Conservation (phyloP, 2,888 invertebrate species). For the Sesia apiformis region DNA sequence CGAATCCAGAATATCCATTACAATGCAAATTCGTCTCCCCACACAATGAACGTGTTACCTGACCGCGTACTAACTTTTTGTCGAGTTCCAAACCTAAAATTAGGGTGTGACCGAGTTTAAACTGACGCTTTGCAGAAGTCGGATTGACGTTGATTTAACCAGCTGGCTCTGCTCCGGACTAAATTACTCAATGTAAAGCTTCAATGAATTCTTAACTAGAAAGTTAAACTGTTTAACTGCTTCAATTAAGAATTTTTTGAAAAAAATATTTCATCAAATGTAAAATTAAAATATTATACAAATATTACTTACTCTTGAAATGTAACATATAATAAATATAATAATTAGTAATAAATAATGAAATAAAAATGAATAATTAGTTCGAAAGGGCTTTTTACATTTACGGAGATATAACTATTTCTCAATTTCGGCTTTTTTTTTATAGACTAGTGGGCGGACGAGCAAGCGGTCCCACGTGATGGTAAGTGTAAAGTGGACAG, state of each 20-base stretch:
- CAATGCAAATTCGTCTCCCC: slow-evolving; percentile 59
- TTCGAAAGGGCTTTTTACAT: too few species aligned
- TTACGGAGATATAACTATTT: too few species aligned
- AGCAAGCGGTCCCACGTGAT: too few species aligned
- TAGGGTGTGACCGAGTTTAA: slow-evolving; percentile 48
- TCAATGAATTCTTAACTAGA: not conserved
- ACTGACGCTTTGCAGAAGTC: slow-evolving; percentile 11
- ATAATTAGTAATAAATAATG: too few species aligned
- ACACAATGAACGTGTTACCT: slow-evolving; percentile 56
- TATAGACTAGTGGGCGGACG: too few species aligned
- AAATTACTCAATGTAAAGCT: not conserved
- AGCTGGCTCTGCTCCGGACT: too few species aligned
- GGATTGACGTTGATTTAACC: not conserved
- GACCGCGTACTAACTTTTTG: slow-evolving; percentile 51
- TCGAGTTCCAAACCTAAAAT: slow-evolving; percentile 42
- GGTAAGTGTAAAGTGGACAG: too few species aligned
- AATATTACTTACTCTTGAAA: too few species aligned
- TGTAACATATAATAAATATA: too few species aligned
- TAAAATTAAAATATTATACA: not conserved
- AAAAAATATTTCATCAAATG: not conserved
- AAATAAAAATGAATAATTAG: too few species aligned
- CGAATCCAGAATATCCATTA: slow-evolving; percentile 49
- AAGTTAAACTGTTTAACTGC: not conserved
- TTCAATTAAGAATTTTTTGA: not conserved
- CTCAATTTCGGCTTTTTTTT: too few species aligned